Conservation (phyloP, 1,140 invertebrate genomes). For the Spodoptera litura region DNA sequence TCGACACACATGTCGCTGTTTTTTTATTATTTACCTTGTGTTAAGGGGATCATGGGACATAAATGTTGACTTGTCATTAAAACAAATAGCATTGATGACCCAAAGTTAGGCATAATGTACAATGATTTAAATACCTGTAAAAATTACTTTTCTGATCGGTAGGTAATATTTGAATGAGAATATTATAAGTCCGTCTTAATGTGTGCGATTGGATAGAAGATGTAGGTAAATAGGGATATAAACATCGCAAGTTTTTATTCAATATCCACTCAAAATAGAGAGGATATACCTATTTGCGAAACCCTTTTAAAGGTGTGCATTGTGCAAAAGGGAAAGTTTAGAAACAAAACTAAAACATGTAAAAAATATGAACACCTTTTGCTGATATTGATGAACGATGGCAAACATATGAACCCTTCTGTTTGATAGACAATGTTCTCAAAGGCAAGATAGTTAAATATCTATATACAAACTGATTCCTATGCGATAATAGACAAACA, state of each 20-base stretch:
- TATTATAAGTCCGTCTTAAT: no score
- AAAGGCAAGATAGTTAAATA: neutral
- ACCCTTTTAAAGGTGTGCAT: conserved; percentile 69
- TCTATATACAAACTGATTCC: no score
- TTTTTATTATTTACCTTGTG: conserved; percentile 40
- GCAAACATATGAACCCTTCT: conserved; percentile 51
- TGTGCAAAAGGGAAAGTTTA: conserved; percentile 71
- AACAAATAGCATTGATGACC: neutral
- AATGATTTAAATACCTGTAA: no score
- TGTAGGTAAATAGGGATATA: neutral
- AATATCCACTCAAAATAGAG: conserved; percentile 30
- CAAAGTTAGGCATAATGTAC: neutral
- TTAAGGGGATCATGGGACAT: conserved; percentile 25
- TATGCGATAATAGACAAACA: no score
- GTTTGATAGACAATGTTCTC: neutral
- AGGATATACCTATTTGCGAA: conserved; percentile 72
- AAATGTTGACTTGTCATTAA: neutral
- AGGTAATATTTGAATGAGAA: no score
- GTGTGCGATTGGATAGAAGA: no score
- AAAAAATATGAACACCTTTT: conserved; percentile 64
- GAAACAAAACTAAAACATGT: conserved; percentile 69
- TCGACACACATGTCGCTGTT: conserved; percentile 70
- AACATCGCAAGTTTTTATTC: neutral
- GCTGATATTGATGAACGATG: conserved; percentile 20
- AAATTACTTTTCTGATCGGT: no score